Conservation (phyloP, 2,797 vertebrate species). For the Ctenopoma multispine region DNA sequence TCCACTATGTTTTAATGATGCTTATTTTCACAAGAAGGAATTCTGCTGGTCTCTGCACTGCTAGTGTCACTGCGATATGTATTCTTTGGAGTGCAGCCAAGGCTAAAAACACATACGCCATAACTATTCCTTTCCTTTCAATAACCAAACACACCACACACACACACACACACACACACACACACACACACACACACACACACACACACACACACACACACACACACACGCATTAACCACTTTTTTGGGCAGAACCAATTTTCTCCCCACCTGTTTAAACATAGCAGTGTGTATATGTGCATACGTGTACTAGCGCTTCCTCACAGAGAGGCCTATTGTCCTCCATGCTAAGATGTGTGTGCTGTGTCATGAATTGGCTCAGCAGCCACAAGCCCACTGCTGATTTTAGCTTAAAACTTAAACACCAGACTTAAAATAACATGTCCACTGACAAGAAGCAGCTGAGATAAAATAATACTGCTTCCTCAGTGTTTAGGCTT, state of each 20-base stretch:
- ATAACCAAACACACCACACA: conserved; percentile 62
- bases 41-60: conserved; percentile 76
- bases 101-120: conserved; percentile 71
- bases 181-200: conserved; percentile 40
- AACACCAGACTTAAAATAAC: conserved; percentile 73
- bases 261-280: conserved; percentile 82
- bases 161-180: conserved; percentile 43
- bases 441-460: conserved; percentile 59
- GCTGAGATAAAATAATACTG: conserved; percentile 54
- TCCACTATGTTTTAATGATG: conserved; percentile 58
- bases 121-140: conserved; percentile 77
- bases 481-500: conserved; percentile 38
- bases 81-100: conserved; percentile 74
- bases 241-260: no score
- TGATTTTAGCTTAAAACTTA: conserved; percentile 76
- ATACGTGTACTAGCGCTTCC: conserved; percentile 52
- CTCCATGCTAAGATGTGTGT: conserved; percentile 60
- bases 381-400: conserved; percentile 65
- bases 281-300: conserved; percentile 65
- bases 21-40: conserved; percentile 80
- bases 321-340: conserved; percentile 77
- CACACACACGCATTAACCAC: conserved; percentile 57
- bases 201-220: conserved; percentile 37
- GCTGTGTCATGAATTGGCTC: conserved; percentile 78
- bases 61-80: conserved; percentile 75